Base-by-base conservation (phyloP, 2,888 invertebrate species). In the Spodoptera littoralis region DNA sequence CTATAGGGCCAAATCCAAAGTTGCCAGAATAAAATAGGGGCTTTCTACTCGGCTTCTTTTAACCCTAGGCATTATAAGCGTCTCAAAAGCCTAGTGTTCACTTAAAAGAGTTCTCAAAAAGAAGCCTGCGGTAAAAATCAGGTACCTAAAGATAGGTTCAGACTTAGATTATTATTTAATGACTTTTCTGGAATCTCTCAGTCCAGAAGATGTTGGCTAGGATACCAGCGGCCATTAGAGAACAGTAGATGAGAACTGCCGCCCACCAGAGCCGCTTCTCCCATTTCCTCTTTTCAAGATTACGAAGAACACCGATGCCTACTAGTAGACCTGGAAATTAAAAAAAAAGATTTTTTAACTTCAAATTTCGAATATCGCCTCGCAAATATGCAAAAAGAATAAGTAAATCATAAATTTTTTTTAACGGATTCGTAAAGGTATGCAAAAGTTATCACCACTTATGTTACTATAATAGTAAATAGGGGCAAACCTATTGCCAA, bases 241-340 rank as follows among this genome's bases (percentile, higher is more conserved):
- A 90, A 62, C 96, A 93, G 83, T 97, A 98, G 0, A 96, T 84
- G 0, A 97, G 92, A 11, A 98, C 95, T 22, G 97, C 97, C 75
- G 96, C 95, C 97, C 98, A 98, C 97, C 98, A 98, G 0, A 98
- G 85, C 0, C 96, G 95, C 73, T 96, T 96, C 91, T 98, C 98
- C 97, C 98, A 98, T 61, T 96, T 96, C 56, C 96, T 95, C 70
- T 97, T 96, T 85, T 97, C 96, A 8, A 98, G 93, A 90, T 98
- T 98, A 24, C 98, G 95, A n/a, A 98, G 94, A 0, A 98, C 96
- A 11, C 98, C 97, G 67, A 98, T 97, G 18, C 98, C 98, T 43
- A 98, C 97, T 18, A 98, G 93, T 0, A 97, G 94, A 57, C 98
- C 98, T 84, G 97, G 95, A 89, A 84, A 70, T 8, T 12, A 9